These are phyloP conservation scores for Listrodromus nycthemerus DNA, from an alignment of 2,888 invertebrate species.

Conservation along the genomic window DNA sequence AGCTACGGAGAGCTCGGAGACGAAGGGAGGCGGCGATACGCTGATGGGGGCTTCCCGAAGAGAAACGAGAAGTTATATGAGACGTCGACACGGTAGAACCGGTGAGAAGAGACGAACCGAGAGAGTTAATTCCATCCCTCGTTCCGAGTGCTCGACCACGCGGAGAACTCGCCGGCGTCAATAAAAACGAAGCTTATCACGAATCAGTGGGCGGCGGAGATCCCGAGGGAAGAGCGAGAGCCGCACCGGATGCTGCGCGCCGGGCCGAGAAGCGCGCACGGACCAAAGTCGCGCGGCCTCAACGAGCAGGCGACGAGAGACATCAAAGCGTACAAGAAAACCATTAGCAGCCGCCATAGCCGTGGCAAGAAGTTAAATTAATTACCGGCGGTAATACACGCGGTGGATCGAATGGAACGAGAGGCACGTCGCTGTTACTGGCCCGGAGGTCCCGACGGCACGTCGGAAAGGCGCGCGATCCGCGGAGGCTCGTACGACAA, in stretches of 20 bases:
- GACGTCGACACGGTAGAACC: slow-evolving; percentile 11
- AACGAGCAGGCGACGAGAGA: slow-evolving; percentile 65
- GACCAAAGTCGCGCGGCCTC: slow-evolving; percentile 7
- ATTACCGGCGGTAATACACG: slow-evolving; percentile 77
- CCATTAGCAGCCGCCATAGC: slow-evolving; percentile 81
- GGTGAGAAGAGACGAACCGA: slow-evolving; percentile 13
- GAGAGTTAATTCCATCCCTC: background rate
- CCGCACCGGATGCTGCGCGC: background rate
- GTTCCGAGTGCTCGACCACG: background rate
- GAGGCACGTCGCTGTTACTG: slow-evolving; percentile 65
- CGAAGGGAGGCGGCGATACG: slow-evolving; percentile 1
- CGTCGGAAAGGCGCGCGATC: slow-evolving; percentile 45
- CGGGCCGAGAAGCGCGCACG: background rate
- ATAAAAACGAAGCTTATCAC: slow-evolving; percentile 56
- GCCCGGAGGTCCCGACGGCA: slow-evolving; percentile 46
- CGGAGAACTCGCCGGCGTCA: slow-evolving; percentile 11
- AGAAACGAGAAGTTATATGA: background rate
- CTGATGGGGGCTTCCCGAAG: slow-evolving; percentile 3
- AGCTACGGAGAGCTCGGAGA: background rate
- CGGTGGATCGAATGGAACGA: slow-evolving; percentile 67
- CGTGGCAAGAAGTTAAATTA: slow-evolving; percentile 84
- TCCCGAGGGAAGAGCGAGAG: slow-evolving; percentile 3
- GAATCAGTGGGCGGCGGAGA: slow-evolving; percentile 52
- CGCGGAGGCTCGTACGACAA: slow-evolving; percentile 10
- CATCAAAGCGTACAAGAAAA: slow-evolving; percentile 78